phyloP scores from a whole-genome alignment of 1,140 invertebrate species.

The Protaetia brevitarsis region DNA sequence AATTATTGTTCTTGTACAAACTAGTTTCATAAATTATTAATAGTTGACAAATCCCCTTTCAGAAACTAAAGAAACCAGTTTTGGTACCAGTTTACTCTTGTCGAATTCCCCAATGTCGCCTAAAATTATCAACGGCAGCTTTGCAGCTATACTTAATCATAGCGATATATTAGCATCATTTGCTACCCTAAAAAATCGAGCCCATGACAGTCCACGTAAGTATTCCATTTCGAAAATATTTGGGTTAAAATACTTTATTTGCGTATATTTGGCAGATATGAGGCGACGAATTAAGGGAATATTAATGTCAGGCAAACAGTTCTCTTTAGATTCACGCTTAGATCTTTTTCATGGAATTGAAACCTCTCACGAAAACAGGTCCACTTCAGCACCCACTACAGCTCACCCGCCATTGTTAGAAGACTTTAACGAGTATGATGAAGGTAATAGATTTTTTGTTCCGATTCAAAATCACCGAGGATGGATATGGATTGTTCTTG shows the following conservation, averaged over 20 bases:
- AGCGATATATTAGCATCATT: constrained; percentile 76
- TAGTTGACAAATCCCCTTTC: constrained; percentile 22
- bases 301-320: constrained; percentile 84
- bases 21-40: no score
- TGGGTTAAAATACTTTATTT: background rate
- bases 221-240: background rate
- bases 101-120: constrained; percentile 96
- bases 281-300: constrained; percentile 80
- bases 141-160: constrained; percentile 91
- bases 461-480: no score
- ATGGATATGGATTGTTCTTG: no score
- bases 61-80: constrained; percentile 80
- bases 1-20: no score
- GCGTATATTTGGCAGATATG: constrained; percentile 57
- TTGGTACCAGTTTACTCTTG: constrained; percentile 88
- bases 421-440: constrained; percentile 47
- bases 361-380: constrained; percentile 34
- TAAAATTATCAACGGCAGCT: constrained; percentile 95
- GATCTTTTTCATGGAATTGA: constrained; percentile 76
- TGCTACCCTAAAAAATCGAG: constrained; percentile 62
- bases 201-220: constrained; percentile 76
- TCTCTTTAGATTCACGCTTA: constrained; percentile 86
- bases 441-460: constrained; percentile 30
- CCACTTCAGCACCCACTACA: constrained; percentile 45
- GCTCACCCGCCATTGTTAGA: constrained; percentile 56